Evolutionary conservation across 2,888 invertebrate genomes (phyloP).

Genomic region (Drosophila mulleri): DNA sequence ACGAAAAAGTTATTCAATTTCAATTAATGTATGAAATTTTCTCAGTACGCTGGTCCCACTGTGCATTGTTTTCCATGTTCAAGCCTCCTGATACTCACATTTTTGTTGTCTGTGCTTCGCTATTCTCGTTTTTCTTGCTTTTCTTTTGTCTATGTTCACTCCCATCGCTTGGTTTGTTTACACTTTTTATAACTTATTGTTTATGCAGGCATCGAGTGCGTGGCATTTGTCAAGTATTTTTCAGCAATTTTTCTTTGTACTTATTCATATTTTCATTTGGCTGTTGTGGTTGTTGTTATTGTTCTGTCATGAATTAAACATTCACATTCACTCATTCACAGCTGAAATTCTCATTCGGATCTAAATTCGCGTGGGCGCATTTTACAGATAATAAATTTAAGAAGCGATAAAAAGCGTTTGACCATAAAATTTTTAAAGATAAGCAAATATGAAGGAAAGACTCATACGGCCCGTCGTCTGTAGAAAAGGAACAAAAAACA

Average conservation of each 20-base stretch:
- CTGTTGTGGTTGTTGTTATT: constrained; percentile 15
- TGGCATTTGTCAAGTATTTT: constrained; percentile 64
- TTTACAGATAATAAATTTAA: constrained; percentile 71
- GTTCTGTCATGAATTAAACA: constrained; percentile 44
- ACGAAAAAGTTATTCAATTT: not conserved
- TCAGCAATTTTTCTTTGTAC: constrained; percentile 30
- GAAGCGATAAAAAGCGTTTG: constrained; percentile 68
- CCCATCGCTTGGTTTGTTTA: constrained; percentile 48
- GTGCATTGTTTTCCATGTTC: constrained; percentile 25
- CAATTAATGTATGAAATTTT: not conserved
- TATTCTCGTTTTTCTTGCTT: constrained; percentile 20
- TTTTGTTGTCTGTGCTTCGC: constrained; percentile 29
- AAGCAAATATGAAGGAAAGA: constrained; percentile 58
- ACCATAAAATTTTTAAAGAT: constrained; percentile 61
- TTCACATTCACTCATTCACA: constrained; percentile 19
- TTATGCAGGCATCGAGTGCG: constrained; percentile 58
- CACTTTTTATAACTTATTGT: constrained; percentile 58
- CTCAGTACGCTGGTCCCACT: constrained; percentile 18
- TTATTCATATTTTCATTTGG: constrained; percentile 44
- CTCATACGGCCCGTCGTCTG: constrained; percentile 13
- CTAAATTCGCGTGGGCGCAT: constrained; percentile 66
- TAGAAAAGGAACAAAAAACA: not conserved
- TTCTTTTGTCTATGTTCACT: constrained; percentile 19
- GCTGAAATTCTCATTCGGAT: constrained; percentile 22
- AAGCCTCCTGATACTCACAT: constrained; percentile 21